These are phyloP conservation scores for Drosophila punjabiensis DNA, from an alignment of 1,140 invertebrate species.

Conservation along the genomic window DNA sequence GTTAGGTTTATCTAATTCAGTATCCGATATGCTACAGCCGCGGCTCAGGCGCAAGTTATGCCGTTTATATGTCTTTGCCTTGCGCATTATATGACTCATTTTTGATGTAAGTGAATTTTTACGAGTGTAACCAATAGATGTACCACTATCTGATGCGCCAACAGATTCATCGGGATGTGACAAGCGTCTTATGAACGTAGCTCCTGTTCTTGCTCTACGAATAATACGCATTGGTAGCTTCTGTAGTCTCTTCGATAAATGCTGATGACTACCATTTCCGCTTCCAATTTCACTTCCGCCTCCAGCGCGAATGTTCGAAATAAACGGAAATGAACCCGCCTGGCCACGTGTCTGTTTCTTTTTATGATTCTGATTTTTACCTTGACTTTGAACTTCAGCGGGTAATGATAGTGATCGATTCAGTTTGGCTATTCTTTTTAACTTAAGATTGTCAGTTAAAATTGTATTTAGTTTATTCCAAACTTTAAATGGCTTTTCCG, in stretches of 20 bases:
- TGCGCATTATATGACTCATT: conserved; percentile 78
- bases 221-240: conserved; percentile 67
- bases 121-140: neutral
- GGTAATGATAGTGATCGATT: conserved; percentile 93
- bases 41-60: conserved; percentile 67
- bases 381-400: conserved; percentile 86
- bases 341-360: conserved; percentile 63
- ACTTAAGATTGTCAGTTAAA: conserved; percentile 91
- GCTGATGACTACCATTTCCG: conserved; percentile 24
- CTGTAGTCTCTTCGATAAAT: conserved; percentile 69
- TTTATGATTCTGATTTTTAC: conserved; percentile 14
- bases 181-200: conserved; percentile 20
- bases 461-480: conserved; percentile 87
- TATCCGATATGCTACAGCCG: conserved; percentile 68
- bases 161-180: conserved; percentile 20
- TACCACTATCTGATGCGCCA: conserved; percentile 42
- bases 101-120: conserved; percentile 72
- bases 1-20: conserved; percentile 52
- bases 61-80: conserved; percentile 79
- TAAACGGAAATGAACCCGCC: conserved; percentile 63
- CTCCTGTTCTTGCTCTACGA: conserved; percentile 33
- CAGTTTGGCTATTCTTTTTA: conserved; percentile 88
- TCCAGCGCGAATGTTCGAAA: conserved; percentile 36
- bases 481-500: conserved; percentile 81
- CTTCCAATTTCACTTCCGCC: conserved; percentile 14